Conservation (phyloP, 2,888 invertebrate species). For the Latrodectus elegans region DNA sequence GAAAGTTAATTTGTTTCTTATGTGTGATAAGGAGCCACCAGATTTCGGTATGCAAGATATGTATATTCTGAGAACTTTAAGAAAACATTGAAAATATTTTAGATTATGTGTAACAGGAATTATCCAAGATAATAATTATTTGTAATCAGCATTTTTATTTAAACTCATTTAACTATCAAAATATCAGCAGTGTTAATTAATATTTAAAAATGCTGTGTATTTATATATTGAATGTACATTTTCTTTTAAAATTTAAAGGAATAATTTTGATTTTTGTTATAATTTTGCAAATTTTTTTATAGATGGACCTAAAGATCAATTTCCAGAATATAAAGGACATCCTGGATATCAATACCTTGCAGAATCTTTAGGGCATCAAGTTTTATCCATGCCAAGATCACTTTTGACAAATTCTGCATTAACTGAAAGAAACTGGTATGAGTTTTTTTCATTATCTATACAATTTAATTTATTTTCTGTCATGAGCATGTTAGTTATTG, state of each 20-base stretch:
- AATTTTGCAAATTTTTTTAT: slow-evolving; percentile 13
- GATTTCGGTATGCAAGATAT: slow-evolving; percentile 44
- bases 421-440: slow-evolving; percentile 86
- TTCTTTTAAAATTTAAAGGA: neutral
- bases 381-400: slow-evolving; percentile 82
- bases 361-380: slow-evolving; percentile 81
- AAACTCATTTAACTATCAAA: too few relatives aligned
- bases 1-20: slow-evolving; percentile 67
- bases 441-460: neutral
- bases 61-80: too few relatives aligned
- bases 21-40: slow-evolving; percentile 65
- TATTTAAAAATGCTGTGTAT: neutral
- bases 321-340: slow-evolving; percentile 73
- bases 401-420: slow-evolving; percentile 83
- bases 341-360: slow-evolving; percentile 80
- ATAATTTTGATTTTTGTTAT: too few relatives aligned
- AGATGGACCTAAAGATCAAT: slow-evolving; percentile 47
- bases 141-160: too few relatives aligned
- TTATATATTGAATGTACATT: neutral
- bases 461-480: neutral
- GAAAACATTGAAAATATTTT: too few relatives aligned
- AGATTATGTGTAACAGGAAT: too few relatives aligned
- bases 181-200: too few relatives aligned
- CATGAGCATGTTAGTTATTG: neutral
- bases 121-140: too few relatives aligned